Percentiles rank a stretch among this genome's conserved stretches.
Evolutionary conservation across 2,888 invertebrate species (phyloP).

Genomic region (Synergus japonicus): DNA sequence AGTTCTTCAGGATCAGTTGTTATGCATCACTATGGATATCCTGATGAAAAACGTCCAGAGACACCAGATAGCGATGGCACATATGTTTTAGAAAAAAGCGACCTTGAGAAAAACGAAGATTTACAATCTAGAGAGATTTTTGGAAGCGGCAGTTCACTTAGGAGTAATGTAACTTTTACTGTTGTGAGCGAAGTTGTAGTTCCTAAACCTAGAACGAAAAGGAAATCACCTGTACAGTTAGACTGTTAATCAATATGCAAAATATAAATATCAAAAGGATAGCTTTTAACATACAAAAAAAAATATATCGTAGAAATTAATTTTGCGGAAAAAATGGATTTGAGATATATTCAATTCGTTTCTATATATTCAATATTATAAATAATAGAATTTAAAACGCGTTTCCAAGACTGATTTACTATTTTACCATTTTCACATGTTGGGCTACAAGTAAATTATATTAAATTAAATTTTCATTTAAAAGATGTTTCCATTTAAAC

Average conservation of each 20-base stretch:
- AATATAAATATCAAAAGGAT: background rate
- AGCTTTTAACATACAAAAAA: background rate
- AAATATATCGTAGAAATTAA: background rate
- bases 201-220: conserved; percentile 48
- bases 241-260: background rate
- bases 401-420: conserved; percentile 25
- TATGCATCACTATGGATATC: conserved; percentile 23
- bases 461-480: background rate
- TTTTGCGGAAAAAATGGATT: background rate
- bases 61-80: conserved; percentile 54
- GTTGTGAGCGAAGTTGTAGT: conserved; percentile 52
- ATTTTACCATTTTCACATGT: background rate
- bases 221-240: background rate
- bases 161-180: conserved; percentile 53
- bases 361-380: too few relatives aligned
- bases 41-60: conserved; percentile 39
- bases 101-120: conserved; percentile 50
- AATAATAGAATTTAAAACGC: background rate
- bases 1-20: conserved; percentile 36
- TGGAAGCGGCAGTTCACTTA: conserved; percentile 44
- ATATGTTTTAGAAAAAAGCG: conserved; percentile 53
- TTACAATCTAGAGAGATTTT: conserved; percentile 39
- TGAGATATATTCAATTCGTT: background rate
- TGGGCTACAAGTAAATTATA: too few relatives aligned
- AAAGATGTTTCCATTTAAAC: background rate